Base-by-base conservation (phyloP, 2,888 invertebrate species). In the Conus canariensis region DNA sequence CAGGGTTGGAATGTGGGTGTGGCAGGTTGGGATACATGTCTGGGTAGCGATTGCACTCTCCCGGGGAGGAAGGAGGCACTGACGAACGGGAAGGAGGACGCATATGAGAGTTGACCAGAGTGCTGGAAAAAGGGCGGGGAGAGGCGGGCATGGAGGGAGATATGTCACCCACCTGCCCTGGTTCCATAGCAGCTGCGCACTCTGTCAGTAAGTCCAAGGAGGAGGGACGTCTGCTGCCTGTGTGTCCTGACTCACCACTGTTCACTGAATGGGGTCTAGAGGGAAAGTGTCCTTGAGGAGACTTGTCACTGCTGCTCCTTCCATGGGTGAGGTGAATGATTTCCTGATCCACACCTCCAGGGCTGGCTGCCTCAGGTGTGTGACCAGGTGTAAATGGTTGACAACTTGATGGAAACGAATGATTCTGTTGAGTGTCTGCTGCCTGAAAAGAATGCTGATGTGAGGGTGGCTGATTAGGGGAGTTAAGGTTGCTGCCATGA, bases 1-100 rank as follows among this genome's bases (percentile, higher is more conserved):
- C 59, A 22, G 85, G 67, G 85, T 64, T 85, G 89, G 89, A 89
- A 89, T 89, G 89, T 89, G 88, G 82, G 83, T 30, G 60, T 22
- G 64, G 45, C 64, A 70, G 16, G 16, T 56, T 87, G 6, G 70
- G 74, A 58, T 12, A 25, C 58, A 59, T 64, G 58, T 87, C 77
- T 25, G 77, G 77, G 87, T 30, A 22, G 25, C 10, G 58, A 86
- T 86, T 83, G 82, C 82, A 83, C 82, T 83, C 82, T 59, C 58
- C 87, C 25, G 67, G 45, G n/a, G 87, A 87, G 25, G 59, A 74
- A 64, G 87, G 74, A 74, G 59, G 77, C 64, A 59, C 6, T 0
- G 87, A 77, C 14, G 87, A 77, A 25, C 60, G 70, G 6, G 83
- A 85, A 45, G 88, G 4, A n/a, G 67, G 64, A 19, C 88, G 56